These are phyloP conservation scores for Valencia hispanica DNA, from an alignment of 2,797 vertebrate genomes.

Conservation along the genomic window DNA sequence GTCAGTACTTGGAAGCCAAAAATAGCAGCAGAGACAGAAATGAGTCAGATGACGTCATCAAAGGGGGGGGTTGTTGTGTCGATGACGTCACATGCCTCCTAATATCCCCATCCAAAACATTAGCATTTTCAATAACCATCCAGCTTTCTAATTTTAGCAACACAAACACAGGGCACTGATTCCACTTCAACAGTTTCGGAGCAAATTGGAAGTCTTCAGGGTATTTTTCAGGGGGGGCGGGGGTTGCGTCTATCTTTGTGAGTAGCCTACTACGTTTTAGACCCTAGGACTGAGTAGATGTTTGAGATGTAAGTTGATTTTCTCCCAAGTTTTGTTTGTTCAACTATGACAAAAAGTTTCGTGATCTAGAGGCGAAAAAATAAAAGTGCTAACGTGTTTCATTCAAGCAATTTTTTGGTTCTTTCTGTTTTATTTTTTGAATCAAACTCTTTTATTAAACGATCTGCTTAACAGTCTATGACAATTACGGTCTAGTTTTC, in stretches of 20 bases:
- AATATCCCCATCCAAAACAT: slow-evolving; percentile 43
- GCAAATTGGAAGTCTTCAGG: slow-evolving; percentile 19
- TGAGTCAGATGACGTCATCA: slow-evolving; percentile 44
- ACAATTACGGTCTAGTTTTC: not conserved
- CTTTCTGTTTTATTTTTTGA: too few relatives aligned
- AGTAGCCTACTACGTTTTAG: not conserved
- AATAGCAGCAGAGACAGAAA: slow-evolving; percentile 66
- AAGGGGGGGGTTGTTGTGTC: not conserved
- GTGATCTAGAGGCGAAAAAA: too few relatives aligned
- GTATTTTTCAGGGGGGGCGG: too few relatives aligned
- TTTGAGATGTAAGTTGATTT: not conserved
- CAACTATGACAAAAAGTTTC: not conserved
- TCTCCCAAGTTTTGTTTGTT: not conserved
- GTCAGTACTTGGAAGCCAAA: slow-evolving; percentile 52
- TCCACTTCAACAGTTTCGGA: slow-evolving; percentile 35
- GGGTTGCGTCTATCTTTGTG: not conserved
- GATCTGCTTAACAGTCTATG: not conserved
- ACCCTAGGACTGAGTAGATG: not conserved
- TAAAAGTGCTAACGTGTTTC: too few relatives aligned
- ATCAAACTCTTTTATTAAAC: not conserved
- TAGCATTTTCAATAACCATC: slow-evolving; percentile 48
- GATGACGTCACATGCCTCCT: slow-evolving; percentile 51
- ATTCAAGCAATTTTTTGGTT: too few relatives aligned
- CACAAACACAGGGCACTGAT: slow-evolving; percentile 21
- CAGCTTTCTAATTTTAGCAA: slow-evolving; percentile 61